Conservation (phyloP, 2,797 vertebrate genomes). For the Anomalospiza imberbis region DNA sequence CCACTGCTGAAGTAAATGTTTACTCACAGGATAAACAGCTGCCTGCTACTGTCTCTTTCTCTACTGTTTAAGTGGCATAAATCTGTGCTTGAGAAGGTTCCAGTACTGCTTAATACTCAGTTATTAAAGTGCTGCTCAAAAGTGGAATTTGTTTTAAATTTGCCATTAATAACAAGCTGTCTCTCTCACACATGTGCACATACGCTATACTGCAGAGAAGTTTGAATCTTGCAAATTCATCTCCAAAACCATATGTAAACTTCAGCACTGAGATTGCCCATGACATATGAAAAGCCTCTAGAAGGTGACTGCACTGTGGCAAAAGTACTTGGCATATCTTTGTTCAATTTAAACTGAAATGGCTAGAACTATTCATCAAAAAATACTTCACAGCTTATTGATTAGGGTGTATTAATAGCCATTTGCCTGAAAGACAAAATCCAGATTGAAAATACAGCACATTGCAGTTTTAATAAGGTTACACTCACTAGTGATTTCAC, state of each 20-base stretch:
- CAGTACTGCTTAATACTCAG: neutral
- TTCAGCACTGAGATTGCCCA: neutral
- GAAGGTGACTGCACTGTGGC: neutral
- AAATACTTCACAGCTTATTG: neutral
- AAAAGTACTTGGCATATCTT: neutral
- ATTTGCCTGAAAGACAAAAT: neutral
- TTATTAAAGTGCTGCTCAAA: neutral
- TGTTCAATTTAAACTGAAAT: neutral
- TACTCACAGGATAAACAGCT: neutral
- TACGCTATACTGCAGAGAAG: neutral
- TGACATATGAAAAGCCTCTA: neutral
- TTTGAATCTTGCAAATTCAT: neutral
- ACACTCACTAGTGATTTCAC: neutral
- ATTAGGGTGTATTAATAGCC: conserved; percentile 30
- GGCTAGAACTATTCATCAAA: neutral
- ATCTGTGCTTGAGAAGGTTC: neutral
- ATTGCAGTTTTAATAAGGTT: conserved; percentile 48
- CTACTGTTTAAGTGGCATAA: neutral
- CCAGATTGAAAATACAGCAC: neutral
- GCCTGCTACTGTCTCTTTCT: neutral
- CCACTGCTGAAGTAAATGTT: neutral
- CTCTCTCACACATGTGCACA: neutral
- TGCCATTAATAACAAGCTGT: neutral
- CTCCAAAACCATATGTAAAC: neutral
- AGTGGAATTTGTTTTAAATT: neutral